Percentiles rank a stretch among this genome's conserved stretches.
Conservation (phyloP, 2,113 vertebrate species). For the Delphinapterus leucas region DNA sequence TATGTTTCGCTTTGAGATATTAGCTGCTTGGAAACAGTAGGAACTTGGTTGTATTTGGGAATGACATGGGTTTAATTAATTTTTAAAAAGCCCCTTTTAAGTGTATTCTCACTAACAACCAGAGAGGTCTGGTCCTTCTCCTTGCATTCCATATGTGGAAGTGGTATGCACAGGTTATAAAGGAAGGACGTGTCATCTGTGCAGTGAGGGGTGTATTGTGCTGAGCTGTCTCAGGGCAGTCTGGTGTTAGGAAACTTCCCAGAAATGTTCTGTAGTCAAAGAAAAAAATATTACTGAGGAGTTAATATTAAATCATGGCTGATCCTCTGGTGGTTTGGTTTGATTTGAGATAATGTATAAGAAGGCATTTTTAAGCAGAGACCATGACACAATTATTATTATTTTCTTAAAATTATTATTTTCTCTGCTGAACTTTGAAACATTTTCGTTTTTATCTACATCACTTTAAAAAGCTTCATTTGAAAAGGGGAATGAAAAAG, state of each 20-base stretch:
- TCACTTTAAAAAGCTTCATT: background rate
- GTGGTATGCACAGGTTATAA: background rate
- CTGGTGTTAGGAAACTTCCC: background rate
- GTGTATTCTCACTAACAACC: background rate
- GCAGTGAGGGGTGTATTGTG: background rate
- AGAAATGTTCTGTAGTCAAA: constrained; percentile 34
- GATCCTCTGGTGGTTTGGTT: background rate
- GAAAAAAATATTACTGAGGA: background rate
- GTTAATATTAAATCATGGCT: background rate
- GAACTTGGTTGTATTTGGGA: constrained; percentile 1
- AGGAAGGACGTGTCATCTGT: background rate
- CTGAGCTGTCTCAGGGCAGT: background rate
- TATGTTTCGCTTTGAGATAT: background rate
- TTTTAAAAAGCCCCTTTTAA: background rate
- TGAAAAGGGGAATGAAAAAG: background rate
- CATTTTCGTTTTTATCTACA: background rate
- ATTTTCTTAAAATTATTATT: background rate
- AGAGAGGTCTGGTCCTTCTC: background rate
- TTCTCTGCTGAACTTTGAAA: constrained; percentile 29
- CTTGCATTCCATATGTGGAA: background rate
- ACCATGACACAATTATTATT: background rate
- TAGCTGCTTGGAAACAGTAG: background rate
- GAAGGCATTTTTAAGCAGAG: background rate
- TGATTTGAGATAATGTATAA: constrained; percentile 14
- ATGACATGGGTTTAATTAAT: background rate